These are phyloP conservation scores for Girardinus metallicus DNA, from an alignment of 2,797 vertebrate genomes.

Conservation along the genomic window DNA sequence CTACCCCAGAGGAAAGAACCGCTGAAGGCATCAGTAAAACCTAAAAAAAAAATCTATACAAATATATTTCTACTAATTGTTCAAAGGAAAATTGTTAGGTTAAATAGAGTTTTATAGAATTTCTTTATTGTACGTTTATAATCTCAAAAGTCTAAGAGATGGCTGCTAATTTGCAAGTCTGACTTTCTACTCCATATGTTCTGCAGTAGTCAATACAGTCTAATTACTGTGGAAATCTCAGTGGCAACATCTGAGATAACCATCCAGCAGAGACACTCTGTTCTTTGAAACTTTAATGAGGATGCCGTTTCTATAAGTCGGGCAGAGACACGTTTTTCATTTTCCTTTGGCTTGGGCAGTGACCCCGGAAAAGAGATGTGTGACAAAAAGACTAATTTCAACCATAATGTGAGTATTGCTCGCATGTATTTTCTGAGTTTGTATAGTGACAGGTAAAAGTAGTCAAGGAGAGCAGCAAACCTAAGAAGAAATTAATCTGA, in stretches of 20 bases:
- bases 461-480: no score
- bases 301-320: neutral
- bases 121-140: neutral
- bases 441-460: no score
- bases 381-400: neutral
- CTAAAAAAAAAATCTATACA: neutral
- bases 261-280: neutral
- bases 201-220: neutral
- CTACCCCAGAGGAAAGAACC: neutral
- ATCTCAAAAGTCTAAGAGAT: neutral
- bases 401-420: neutral
- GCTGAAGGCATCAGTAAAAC: neutral
- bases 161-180: neutral
- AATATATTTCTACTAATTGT: neutral
- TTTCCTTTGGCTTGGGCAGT: neutral
- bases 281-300: neutral
- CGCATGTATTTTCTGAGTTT: neutral
- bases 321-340: neutral
- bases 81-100: neutral
- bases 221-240: neutral
- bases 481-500: no score
- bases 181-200: neutral
- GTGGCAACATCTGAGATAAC: neutral
- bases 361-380: neutral
- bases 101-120: neutral